These are phyloP conservation scores for Argopecten irradians DNA, from an alignment of 1,140 invertebrate genomes.

Conservation along the genomic window DNA sequence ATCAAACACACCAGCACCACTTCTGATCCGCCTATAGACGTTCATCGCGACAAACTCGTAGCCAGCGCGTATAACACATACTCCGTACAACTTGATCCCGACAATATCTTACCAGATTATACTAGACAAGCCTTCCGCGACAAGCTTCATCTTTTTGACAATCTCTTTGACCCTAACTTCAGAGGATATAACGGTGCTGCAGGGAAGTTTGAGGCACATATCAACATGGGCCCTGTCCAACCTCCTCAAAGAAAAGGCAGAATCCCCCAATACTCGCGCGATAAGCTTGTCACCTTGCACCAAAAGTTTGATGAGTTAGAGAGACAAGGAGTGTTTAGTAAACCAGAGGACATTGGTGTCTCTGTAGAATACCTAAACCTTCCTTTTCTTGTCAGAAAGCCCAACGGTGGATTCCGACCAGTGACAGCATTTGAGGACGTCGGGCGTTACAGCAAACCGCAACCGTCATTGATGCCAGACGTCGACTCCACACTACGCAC, in stretches of 20 bases:
- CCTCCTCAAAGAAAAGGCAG: too few relatives aligned
- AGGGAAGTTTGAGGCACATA: too few relatives aligned
- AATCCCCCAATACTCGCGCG: too few relatives aligned
- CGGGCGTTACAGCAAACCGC: conserved; percentile 41
- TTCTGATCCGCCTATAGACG: background rate
- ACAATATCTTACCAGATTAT: conserved; percentile 33
- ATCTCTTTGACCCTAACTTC: too few relatives aligned
- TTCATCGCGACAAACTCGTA: too few relatives aligned
- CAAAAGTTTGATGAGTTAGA: conserved; percentile 50
- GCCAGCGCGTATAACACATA: conserved; percentile 22
- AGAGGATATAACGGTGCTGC: too few relatives aligned
- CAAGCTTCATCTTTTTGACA: too few relatives aligned
- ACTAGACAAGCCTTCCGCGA: conserved; percentile 27
- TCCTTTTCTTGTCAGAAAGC: conserved; percentile 48
- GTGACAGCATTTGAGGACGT: conserved; percentile 43
- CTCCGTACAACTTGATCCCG: conserved; percentile 7
- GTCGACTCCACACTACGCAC: background rate
- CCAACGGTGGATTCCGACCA: conserved; percentile 33
- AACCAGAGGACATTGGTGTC: conserved; percentile 45
- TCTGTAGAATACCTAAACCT: conserved; percentile 47
- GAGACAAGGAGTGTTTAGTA: conserved; percentile 30
- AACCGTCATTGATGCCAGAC: conserved; percentile 40
- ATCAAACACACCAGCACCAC: background rate
- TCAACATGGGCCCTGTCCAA: too few relatives aligned
- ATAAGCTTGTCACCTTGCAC: too few relatives aligned